phyloP scores from a whole-genome alignment of 2,797 vertebrate species.

The Sciurus vulgaris region DNA sequence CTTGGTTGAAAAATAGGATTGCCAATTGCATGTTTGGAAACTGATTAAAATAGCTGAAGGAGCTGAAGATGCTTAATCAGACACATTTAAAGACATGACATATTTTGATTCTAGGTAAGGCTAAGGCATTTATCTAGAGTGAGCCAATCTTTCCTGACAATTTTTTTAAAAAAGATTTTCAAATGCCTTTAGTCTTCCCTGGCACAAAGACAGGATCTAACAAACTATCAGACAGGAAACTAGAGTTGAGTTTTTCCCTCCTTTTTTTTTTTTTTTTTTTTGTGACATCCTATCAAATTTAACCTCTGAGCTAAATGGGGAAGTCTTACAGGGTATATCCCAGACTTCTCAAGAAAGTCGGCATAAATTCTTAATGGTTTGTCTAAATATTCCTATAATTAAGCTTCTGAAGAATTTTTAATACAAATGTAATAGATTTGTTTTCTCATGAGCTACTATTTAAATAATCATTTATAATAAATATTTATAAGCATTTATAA shows the following conservation, averaged over 20 bases:
- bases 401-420: slow-evolving; percentile 85
- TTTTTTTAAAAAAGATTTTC: slow-evolving; percentile 50
- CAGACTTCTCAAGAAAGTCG: slow-evolving; percentile 62
- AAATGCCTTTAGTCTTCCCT: slow-evolving; percentile 14
- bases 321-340: slow-evolving; percentile 62
- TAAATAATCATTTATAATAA: slow-evolving; percentile 84
- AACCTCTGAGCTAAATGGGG: not conserved
- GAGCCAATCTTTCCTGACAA: slow-evolving; percentile 23
- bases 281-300: not conserved
- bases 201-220: not conserved
- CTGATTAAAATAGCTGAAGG: slow-evolving; percentile 83
- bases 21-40: slow-evolving; percentile 82
- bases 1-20: slow-evolving; percentile 84
- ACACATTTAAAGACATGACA: slow-evolving; percentile 61
- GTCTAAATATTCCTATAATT: slow-evolving; percentile 82
- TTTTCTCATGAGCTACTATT: slow-evolving; percentile 82
- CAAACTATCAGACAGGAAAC: not conserved
- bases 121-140: slow-evolving; percentile 59
- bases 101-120: slow-evolving; percentile 77
- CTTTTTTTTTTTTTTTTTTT: slow-evolving; percentile 42
- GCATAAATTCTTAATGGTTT: slow-evolving; percentile 71
- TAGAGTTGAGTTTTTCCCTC: not conserved
- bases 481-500: slow-evolving; percentile 86
- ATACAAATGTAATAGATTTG: slow-evolving; percentile 82
- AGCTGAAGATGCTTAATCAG: slow-evolving; percentile 80